Evolutionary conservation across 1,140 invertebrate species (phyloP), one percentile per base, ranked within the genome.

Genomic region (Eufriesea mexicana): DNA sequence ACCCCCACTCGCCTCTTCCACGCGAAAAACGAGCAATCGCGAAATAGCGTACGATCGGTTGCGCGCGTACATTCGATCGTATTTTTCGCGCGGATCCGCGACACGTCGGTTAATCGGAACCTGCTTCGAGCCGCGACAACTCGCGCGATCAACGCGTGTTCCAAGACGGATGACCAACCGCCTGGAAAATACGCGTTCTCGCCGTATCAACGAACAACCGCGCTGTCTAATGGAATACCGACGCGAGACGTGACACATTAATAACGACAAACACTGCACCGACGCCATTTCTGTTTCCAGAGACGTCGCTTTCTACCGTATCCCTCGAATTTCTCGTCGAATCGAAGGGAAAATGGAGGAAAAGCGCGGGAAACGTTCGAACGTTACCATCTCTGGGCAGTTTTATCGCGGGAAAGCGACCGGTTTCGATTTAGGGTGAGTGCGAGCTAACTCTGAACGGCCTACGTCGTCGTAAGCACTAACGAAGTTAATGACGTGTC

Each of bases 401-500:
- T 68, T 82, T 85, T 55, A 66, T 71, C 66, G 70, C 54, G n/a
- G 64, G 54, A 35, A 51, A 23, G 42, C 28, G 42, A 74, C 68
- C 72, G n/a, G 83, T 89, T 83, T 84, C 74, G 85, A 79, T 79
- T 79, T 28, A 59, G 61, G 35, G 28, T 74, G 66, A 76, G 57
- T 47, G 47, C n/a, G 42, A 62, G 54, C 35, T 45, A 35, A 14
- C n/a, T 25, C 79, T n/a, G 88, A 90, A 89, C 75, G 78, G 73
- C 84, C 87, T 91, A 86, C 83, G 87, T 84, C 83, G 84, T 88
- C 83, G 84, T 88, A 83, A 88, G 81, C 87, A 80, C 86, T 84
- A 80, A 87, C 81, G 76, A 86, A 91, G 91, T 94, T 94, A 94
- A 94, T 92, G 93, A 94, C 92, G 93, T 94, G 93, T 94, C 91